Evolutionary conservation across 2,888 invertebrate species (phyloP), one percentile per base, ranked within the genome.

Genomic region (Dicycla oo): DNA sequence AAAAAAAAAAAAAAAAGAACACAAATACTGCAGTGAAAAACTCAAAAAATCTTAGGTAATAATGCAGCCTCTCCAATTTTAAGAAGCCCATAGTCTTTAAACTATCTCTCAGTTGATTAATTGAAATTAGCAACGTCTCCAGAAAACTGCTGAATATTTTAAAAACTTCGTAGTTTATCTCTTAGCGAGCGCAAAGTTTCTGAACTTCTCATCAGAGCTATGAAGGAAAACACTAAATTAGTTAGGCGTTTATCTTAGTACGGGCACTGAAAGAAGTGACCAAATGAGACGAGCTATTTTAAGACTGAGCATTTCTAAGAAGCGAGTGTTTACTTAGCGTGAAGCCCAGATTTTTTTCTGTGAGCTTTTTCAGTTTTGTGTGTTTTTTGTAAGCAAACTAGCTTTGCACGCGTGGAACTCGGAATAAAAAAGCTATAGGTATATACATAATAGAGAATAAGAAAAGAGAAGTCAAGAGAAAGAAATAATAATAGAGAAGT

Each of bases 61-160:
- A 8, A 6, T 47, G 13, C 2, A 23, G 11, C 11, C 40, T 15
- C 45, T 66, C 7, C 51, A 67, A 20, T 53, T n/a, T 60, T 20
- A 20, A 23, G 45, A 75, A 38, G 10, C 30, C 30, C 18, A 34
- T 51, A 67, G 30, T 47, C 58, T 34, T 68, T 2, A n/a, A n/a
- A 47, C 30, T 47, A 51, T 49, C 20, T 58, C 56, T 60, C 38
- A 49, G 30, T 53, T 57, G 77, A 81, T 77, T 76, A 71, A 81
- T 81, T 66, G 38, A 66, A 76, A 77, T 66, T 43, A 56, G 51
- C 51, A 49, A 65, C 54, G 66, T 56, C 47, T 56, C 20, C 13
- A 47, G 66, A n/a, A 54, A 67, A 77, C 63, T 81, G 51, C 30
- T 77, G 71, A 71, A 81, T 81, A 71, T 60, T 81, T 84, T 63